These are phyloP conservation scores for Phyllotis vaccarum DNA, from an alignment of 2,797 vertebrate genomes.

Conservation along the genomic window DNA sequence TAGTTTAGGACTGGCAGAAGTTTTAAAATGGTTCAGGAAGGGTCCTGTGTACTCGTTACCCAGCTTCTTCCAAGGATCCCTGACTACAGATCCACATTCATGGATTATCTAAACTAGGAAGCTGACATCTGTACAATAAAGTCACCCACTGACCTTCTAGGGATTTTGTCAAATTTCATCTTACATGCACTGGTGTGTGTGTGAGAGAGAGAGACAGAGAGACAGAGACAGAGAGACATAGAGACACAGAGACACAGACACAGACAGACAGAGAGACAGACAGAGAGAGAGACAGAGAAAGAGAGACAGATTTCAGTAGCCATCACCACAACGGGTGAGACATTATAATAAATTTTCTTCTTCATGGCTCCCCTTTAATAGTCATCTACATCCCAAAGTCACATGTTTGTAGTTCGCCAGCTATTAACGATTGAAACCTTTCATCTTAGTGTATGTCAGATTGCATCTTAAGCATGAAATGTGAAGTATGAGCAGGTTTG, in stretches of 20 bases:
- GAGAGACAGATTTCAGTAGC: conserved; percentile 3
- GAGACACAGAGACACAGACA: too few relatives aligned
- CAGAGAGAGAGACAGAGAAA: too few relatives aligned
- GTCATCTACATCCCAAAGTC: neutral
- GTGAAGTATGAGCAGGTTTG: neutral
- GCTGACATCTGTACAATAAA: neutral
- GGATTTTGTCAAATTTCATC: neutral
- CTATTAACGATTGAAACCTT: neutral
- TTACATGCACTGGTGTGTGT: neutral
- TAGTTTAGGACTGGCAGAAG: neutral
- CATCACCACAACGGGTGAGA: neutral
- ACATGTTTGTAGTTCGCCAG: neutral
- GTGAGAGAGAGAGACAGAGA: too few relatives aligned
- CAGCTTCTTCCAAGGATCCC: neutral
- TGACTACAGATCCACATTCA: neutral
- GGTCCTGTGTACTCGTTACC: neutral
- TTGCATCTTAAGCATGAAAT: neutral
- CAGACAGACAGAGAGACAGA: too few relatives aligned
- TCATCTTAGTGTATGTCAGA: neutral
- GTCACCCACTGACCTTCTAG: neutral
- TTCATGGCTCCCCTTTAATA: neutral
- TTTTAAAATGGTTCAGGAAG: neutral
- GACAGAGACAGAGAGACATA: too few relatives aligned
- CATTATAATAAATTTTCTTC: neutral
- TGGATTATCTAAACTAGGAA: neutral